phyloP scores from a whole-genome alignment of 2,888 invertebrate species.

The Ophion costatus region DNA sequence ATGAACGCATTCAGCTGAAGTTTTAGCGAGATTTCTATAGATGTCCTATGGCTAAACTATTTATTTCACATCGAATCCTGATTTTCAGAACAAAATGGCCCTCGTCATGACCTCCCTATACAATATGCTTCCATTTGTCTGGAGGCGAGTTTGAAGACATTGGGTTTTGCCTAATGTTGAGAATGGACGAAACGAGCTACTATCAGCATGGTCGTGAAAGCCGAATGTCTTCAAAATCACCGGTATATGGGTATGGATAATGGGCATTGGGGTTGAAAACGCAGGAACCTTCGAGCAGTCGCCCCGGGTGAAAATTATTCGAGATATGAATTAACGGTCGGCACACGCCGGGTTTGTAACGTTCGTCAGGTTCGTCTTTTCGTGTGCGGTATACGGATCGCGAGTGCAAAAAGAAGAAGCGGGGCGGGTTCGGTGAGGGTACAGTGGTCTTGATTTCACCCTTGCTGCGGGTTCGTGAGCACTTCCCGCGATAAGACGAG shows the following conservation, averaged over 20 bases:
- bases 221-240: neutral
- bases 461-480: conserved; percentile 22
- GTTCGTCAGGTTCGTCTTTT: conserved; percentile 57
- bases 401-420: conserved; percentile 48
- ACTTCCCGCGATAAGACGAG: conserved; percentile 73
- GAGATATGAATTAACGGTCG: conserved; percentile 82
- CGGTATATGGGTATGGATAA: conserved; percentile 38
- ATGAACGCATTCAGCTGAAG: conserved; percentile 32
- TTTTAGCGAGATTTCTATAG: conserved; percentile 24
- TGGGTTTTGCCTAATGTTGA: no score
- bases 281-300: conserved; percentile 72
- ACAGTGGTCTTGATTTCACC: conserved; percentile 1
- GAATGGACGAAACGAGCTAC: no score
- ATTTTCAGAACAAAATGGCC: neutral
- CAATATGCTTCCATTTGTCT: no score
- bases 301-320: conserved; percentile 80
- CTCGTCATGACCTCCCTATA: no score
- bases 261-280: conserved; percentile 70
- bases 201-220: no score
- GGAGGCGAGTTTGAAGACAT: no score
- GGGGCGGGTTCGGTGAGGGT: neutral
- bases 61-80: neutral
- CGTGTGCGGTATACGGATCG: conserved; percentile 42
- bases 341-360: conserved; percentile 67
- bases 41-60: conserved; percentile 9